phyloP scores from a whole-genome alignment of 2,888 invertebrate species.

The Chorisops tibialis region DNA sequence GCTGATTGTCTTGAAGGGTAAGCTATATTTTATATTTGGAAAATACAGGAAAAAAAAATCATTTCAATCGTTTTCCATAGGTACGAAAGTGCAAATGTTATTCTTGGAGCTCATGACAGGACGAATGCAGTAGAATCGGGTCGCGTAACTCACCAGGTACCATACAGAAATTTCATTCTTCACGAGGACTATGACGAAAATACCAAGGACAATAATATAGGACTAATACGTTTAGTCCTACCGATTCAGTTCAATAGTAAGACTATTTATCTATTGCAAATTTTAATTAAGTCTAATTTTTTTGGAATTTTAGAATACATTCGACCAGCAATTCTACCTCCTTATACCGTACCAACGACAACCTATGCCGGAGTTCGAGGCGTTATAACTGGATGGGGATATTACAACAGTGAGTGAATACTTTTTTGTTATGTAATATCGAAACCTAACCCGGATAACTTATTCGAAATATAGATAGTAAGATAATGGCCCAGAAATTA shows the following conservation, averaged over 20 bases:
- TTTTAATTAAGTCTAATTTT: too few species aligned
- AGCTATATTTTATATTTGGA: too few species aligned
- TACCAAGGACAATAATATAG: slow-evolving; percentile 5
- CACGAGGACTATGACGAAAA: not conserved
- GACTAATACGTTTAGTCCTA: not conserved
- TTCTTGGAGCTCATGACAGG: slow-evolving; percentile 5
- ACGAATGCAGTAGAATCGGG: not conserved
- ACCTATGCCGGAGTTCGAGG: not conserved
- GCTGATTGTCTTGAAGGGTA: slow-evolving; percentile 45
- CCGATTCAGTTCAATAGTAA: not conserved
- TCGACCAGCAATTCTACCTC: not conserved
- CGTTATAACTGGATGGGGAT: slow-evolving; percentile 7
- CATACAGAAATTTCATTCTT: not conserved
- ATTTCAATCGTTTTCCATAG: too few species aligned
- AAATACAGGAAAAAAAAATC: too few species aligned
- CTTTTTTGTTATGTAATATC: too few species aligned
- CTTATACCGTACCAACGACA: not conserved
- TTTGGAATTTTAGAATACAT: not conserved
- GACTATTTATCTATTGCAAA: too few species aligned
- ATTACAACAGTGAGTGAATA: slow-evolving; percentile 4
- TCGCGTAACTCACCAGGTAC: not conserved
- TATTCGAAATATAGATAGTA: too few species aligned
- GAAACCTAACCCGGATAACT: too few species aligned
- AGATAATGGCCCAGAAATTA: too few species aligned
- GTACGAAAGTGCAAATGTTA: not conserved